Evolutionary conservation across 1,140 invertebrate species (phyloP), one percentile per base, ranked within the genome.

Genomic region (Drosophila jambulina): DNA sequence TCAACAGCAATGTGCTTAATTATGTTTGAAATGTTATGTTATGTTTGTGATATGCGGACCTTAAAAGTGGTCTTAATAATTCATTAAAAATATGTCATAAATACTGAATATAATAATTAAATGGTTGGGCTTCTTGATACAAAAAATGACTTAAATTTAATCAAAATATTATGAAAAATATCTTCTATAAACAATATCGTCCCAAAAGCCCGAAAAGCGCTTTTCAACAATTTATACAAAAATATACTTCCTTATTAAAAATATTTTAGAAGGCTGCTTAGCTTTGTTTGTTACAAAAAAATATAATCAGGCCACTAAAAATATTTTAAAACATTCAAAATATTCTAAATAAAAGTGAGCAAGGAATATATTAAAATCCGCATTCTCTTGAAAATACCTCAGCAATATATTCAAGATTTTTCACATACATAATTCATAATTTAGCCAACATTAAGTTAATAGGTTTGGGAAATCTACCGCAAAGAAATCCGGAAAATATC

Each of bases 381-480:
- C 23, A 19, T 17, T 23, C 25, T 53, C 12, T 27, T 61, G 13
- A 34, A 49, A 15, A 36, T 8, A 23, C 15, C 32, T 53, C 17
- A 15, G 46, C 23, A 0, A 38, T 27, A 8, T 13, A 25, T 36
- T 27, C 5, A n/a, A 40, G 5, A 49, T 13, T 45, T 49, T 70
- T 17, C 34, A 23, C 49, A 69, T 69, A 40, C 63, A 69, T 69
- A 48, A 57, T 42, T 71, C 51, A 72, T 29, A 72, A 60, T 51
- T 51, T 60, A 32, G 21, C 40, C 19, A 49, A 71, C 67, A 74
- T 74, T 60, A 42, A 60, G 68, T 74, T 74, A 74, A 72, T 74
- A 72, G 68, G 49, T 60, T 74, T 72, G 70, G 12, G 46, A 60
- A 74, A 74, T 60, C 53, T 59, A 29, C 70, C 68, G 45, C 23